Evolutionary conservation across 1,140 invertebrate genomes (phyloP).

Genomic region (Caenorhabditis brenneri): DNA sequence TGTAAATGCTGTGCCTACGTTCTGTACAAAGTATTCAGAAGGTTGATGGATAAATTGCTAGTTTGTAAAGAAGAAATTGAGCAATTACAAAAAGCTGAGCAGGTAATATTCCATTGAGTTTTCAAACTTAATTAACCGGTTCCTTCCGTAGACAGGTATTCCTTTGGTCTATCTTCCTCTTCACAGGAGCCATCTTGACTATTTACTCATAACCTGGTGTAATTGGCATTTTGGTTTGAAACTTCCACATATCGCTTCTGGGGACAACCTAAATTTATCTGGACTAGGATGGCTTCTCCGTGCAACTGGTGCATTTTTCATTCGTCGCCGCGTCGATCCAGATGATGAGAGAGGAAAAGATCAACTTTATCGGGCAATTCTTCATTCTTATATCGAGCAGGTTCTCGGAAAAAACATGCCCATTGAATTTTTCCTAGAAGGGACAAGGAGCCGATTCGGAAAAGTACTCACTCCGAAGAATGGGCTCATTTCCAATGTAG

Average conservation of each 20-base stretch:
- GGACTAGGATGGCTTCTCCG: constrained; percentile 81
- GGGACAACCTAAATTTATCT: constrained; percentile 89
- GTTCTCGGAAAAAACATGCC: constrained; percentile 83
- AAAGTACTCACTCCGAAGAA: constrained; percentile 70
- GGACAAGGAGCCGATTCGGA: constrained; percentile 75
- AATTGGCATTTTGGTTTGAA: constrained; percentile 78
- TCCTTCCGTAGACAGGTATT: constrained; percentile 75
- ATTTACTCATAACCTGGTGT: constrained; percentile 79
- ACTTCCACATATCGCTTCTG: constrained; percentile 86
- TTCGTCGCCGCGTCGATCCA: constrained; percentile 78
- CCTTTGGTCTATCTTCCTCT: constrained; percentile 88
- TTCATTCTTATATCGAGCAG: constrained; percentile 79
- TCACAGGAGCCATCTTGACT: constrained; percentile 75
- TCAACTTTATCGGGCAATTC: constrained; percentile 81
- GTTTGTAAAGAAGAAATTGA: constrained; percentile 81
- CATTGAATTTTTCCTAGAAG: constrained; percentile 93
- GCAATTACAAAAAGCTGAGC: constrained; percentile 77
- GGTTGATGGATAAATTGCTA: constrained; percentile 80
- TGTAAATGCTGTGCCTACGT: constrained; percentile 77
- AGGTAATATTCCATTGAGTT: constrained; percentile 62
- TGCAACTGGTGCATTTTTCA: constrained; percentile 90
- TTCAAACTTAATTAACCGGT: background rate
- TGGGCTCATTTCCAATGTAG: constrained; percentile 88
- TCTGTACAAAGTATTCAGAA: constrained; percentile 81
- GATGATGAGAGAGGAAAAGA: constrained; percentile 76